A percentile compares a stretch with the other conserved stretches of the same genome.
phyloP scores from a whole-genome alignment of 2,113 vertebrate species.

The Mormoops blainvillei region DNA sequence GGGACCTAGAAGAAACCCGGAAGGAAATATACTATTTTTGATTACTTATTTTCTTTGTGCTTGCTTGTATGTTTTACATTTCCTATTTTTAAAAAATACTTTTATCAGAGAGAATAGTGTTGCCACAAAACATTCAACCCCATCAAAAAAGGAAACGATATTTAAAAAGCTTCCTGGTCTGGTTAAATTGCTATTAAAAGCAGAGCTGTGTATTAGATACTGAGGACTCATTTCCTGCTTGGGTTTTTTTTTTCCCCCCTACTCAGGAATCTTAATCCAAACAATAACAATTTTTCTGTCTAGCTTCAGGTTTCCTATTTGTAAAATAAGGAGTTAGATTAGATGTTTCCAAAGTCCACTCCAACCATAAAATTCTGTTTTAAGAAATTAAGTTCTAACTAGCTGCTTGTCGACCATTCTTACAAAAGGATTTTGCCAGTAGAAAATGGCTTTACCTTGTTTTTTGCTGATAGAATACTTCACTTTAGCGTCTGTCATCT shows the following conservation, averaged over 20 bases:
- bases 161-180: constrained; percentile 59
- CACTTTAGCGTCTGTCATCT: neutral
- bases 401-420: neutral
- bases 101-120: constrained; percentile 13
- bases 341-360: neutral
- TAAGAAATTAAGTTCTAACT: neutral
- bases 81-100: neutral
- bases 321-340: neutral
- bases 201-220: neutral
- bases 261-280: neutral
- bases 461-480: neutral
- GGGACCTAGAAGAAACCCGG: neutral
- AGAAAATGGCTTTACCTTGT: neutral
- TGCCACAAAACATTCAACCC: neutral
- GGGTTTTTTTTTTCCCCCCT: neutral
- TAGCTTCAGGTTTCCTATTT: neutral
- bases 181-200: constrained; percentile 62
- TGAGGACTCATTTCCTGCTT: constrained; percentile 59
- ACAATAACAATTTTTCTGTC: neutral
- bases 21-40: constrained; percentile 11
- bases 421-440: neutral
- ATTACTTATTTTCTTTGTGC: neutral
- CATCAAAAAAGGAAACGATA: constrained; percentile 58
- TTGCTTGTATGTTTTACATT: neutral
- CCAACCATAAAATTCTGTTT: neutral